Evolutionary conservation across 2,113 vertebrate species (phyloP).

Genomic region (Proterorhinus semilunaris): DNA sequence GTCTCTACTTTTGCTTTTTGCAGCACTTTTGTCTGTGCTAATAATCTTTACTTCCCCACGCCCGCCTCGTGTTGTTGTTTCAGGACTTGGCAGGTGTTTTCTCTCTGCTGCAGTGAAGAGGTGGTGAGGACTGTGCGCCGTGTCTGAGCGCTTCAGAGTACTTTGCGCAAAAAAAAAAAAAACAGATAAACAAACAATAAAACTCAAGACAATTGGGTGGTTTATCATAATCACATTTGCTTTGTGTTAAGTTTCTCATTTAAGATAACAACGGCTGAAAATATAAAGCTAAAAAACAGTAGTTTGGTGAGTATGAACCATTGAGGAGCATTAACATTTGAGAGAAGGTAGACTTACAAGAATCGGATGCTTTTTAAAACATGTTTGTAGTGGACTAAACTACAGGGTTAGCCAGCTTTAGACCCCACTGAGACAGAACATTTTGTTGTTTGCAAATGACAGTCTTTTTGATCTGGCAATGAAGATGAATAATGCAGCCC

Average conservation of each 20-base stretch:
- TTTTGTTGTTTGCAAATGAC: no score
- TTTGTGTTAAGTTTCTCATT: background rate
- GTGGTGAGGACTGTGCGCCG: slow-evolving; percentile 17
- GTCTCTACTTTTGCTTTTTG: slow-evolving; percentile 32
- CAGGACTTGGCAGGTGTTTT: slow-evolving; percentile 35
- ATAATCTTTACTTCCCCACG: slow-evolving; percentile 26
- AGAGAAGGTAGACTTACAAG: no score
- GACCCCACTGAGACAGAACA: no score
- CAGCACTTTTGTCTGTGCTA: slow-evolving; percentile 23
- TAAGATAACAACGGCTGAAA: background rate
- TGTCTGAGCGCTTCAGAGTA: slow-evolving; percentile 23
- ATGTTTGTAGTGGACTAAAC: no score
- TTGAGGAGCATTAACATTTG: no score
- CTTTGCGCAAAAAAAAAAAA: background rate
- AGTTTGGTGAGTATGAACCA: no score
- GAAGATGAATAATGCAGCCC: background rate
- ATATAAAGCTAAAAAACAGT: no score
- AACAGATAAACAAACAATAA: background rate
- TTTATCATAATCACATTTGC: no score
- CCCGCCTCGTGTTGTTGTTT: slow-evolving; percentile 35
- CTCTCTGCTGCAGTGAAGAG: slow-evolving; percentile 29
- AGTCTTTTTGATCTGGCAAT: no score
- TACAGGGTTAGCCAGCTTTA: no score
- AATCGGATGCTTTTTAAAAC: no score
- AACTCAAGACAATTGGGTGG: background rate